phyloP scores from a whole-genome alignment of 2,888 invertebrate species.

The Watsonalla cultraria region DNA sequence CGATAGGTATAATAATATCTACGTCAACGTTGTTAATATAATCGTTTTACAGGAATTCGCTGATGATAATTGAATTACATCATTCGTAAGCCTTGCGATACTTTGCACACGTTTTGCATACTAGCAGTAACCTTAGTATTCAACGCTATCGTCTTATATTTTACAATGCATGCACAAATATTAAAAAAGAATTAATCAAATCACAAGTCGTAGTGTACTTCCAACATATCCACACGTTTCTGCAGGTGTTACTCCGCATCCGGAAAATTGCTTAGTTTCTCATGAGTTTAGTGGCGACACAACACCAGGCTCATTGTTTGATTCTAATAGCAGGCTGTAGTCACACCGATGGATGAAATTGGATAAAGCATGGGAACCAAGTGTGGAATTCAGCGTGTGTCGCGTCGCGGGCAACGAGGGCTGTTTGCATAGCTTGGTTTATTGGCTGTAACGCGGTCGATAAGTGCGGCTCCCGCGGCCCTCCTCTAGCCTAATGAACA shows the following conservation, averaged over 20 bases:
- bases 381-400: slow-evolving; percentile 64
- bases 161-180: no score
- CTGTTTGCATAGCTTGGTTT: slow-evolving; percentile 75
- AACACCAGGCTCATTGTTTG: slow-evolving; percentile 68
- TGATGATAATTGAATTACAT: slow-evolving; percentile 32
- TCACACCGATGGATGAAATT: slow-evolving; percentile 69
- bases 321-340: slow-evolving; percentile 53
- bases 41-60: slow-evolving; percentile 54
- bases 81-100: slow-evolving; percentile 51
- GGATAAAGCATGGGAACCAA: slow-evolving; percentile 75
- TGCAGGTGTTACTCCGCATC: slow-evolving; percentile 38
- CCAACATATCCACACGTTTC: slow-evolving; percentile 2
- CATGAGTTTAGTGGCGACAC: slow-evolving; percentile 51
- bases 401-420: slow-evolving; percentile 45
- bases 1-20: not conserved
- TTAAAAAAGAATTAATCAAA: no score
- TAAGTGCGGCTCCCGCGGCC: slow-evolving; percentile 37
- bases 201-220: not conserved
- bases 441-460: slow-evolving; percentile 67
- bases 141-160: slow-evolving; percentile 14
- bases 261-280: slow-evolving; percentile 53
- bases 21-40: slow-evolving; percentile 13
- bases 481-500: slow-evolving; percentile 47
- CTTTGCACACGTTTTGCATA: slow-evolving; percentile 43
- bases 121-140: slow-evolving; percentile 42